phyloP scores from a whole-genome alignment of 2,888 invertebrate genomes.

The Tenthredo notha region DNA sequence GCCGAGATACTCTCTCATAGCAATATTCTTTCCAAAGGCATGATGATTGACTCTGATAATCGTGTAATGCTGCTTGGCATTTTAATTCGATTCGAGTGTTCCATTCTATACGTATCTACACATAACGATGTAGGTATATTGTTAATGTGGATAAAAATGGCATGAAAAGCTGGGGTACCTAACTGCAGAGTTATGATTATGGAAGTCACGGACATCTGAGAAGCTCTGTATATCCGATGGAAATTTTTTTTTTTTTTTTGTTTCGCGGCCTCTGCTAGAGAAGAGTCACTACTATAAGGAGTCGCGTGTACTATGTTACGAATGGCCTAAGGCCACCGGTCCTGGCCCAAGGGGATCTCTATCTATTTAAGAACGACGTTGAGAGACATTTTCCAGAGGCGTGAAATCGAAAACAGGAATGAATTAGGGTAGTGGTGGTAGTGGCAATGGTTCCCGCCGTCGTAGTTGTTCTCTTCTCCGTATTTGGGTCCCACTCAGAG shows the following conservation, averaged over 20 bases:
- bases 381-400: slow-evolving; percentile 47
- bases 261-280: slow-evolving; percentile 23
- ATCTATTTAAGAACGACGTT: slow-evolving; percentile 48
- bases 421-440: slow-evolving; percentile 44
- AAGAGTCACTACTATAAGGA: slow-evolving; percentile 6
- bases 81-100: slow-evolving; percentile 45
- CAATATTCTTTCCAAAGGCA: not conserved
- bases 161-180: not conserved
- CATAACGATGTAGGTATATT: not conserved
- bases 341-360: slow-evolving; percentile 49
- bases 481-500: not conserved
- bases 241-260: too few species aligned
- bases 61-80: not conserved
- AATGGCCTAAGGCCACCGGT: slow-evolving; percentile 31
- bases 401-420: slow-evolving; percentile 50
- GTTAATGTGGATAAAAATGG: not conserved
- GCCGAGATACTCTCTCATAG: not conserved
- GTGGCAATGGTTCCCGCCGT: not conserved
- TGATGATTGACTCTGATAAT: slow-evolving; percentile 31
- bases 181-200: not conserved
- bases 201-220: slow-evolving; percentile 21
- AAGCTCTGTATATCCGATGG: slow-evolving; percentile 2
- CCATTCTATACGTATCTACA: not conserved
- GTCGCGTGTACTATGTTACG: slow-evolving; percentile 39
- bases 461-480: not conserved